Base-by-base conservation (phyloP, 2,797 vertebrate species). In the Megalops cyprinoides region DNA sequence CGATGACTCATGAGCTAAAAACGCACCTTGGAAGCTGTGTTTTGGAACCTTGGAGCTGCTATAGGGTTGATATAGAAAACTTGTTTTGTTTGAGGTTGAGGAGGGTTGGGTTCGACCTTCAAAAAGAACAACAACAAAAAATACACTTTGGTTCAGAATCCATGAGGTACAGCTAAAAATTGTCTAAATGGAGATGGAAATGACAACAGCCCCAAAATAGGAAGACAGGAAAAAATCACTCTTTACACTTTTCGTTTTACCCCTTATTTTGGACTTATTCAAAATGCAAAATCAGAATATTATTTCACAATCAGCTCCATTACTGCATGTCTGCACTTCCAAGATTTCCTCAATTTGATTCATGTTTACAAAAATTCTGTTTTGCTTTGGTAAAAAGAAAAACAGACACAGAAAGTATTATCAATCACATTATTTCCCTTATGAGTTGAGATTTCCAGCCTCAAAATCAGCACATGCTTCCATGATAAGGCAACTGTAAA, bases 1-100 rank as follows among this genome's bases (percentile, higher is more conserved):
- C 62, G 74, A 84, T 84, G 79, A 83, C 73, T 80, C 76, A 85
- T 81, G 55, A 79, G 56, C 84, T 84, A 77, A 74, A 74, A 92
- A 95, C 94, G 94, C 94, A 95, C 94, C 94, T 95, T 95, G 90
- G 93, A 92, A 88, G 93, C 92, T 88, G 93, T 93, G 92, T 94
- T 94, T 94, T 94, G 92, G 93, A 94, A 94, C 92, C 94, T 90
- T 93, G 94, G 93, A 93, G 94, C 94, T 93, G 94, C 94, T 93
- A 95, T 94, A 86, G 94, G 94, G 93, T 95, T 95, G 94, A 95
- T 95, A 95, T 95, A 95, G 92, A 95, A 95, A 95, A 95, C 93
- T 92, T 95, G 94, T 94, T 95, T 95, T 94, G 94, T 93, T 92
- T 95, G 94, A 92, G 94, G 91, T 89, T 94, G 93, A 92, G 93